Percentiles rank a stretch among this genome's conserved stretches.
Evolutionary conservation across 2,888 invertebrate species (phyloP).

Genomic region (Hydropsyche betteni): DNA sequence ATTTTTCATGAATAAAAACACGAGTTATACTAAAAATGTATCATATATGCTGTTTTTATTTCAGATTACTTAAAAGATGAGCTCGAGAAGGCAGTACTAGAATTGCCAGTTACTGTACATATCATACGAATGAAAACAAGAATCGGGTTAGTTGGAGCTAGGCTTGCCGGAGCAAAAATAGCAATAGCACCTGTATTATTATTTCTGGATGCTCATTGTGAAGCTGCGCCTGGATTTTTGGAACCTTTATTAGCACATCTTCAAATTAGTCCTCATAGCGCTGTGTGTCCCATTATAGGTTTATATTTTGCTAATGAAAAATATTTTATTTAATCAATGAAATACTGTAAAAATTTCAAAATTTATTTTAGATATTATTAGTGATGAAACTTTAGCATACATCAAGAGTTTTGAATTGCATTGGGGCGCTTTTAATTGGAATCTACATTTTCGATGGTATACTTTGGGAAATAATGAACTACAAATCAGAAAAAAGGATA

Average conservation of each 20-base stretch:
- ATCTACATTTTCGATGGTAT: constrained; percentile 90
- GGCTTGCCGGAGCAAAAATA: constrained; percentile 85
- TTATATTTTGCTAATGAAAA: constrained; percentile 6
- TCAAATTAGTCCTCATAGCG: constrained; percentile 62
- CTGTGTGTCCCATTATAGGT: constrained; percentile 56
- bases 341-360: neutral
- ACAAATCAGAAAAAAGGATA: constrained; percentile 69
- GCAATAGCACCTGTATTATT: constrained; percentile 87
- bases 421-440: constrained; percentile 99
- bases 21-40: neutral
- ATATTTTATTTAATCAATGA: neutral
- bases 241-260: constrained; percentile 68
- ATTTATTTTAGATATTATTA: constrained; percentile 77
- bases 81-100: constrained; percentile 75
- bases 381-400: constrained; percentile 95
- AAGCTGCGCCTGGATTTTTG: constrained; percentile 81
- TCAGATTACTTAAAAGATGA: constrained; percentile 73
- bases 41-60: no score
- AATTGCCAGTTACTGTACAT: constrained; percentile 74
- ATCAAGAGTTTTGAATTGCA: constrained; percentile 94
- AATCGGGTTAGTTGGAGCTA: constrained; percentile 88
- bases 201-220: constrained; percentile 94
- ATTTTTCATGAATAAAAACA: neutral
- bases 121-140: constrained; percentile 81
- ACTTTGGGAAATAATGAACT: constrained; percentile 75